Conservation (phyloP, 2,888 invertebrate species). For the Pseudococcus jackbeardsleyi region DNA sequence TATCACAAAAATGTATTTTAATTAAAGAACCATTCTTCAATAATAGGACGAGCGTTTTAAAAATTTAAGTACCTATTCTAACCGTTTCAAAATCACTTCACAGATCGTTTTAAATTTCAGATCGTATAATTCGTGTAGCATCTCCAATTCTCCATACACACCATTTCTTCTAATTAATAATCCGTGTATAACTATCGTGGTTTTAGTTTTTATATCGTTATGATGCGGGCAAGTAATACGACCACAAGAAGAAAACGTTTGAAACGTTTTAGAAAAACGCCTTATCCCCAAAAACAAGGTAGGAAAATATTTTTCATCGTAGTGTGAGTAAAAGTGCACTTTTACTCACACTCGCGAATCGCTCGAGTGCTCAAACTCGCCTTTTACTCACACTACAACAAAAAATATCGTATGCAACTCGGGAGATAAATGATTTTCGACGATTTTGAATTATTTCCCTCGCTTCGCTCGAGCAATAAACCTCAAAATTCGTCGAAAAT, state of each 20-base stretch:
- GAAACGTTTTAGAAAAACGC: conserved; percentile 60
- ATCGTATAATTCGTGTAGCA: conserved; percentile 21
- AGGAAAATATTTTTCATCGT: conserved; percentile 30
- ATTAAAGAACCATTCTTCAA: background rate
- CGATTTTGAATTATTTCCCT: too few species aligned
- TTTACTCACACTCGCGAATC: too few species aligned
- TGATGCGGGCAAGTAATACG: conserved; percentile 35
- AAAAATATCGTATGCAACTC: too few species aligned
- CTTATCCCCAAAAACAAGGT: conserved; percentile 60
- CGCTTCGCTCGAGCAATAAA: too few species aligned
- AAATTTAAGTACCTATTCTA: background rate
- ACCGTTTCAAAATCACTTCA: background rate
- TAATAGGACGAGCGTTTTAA: conserved; percentile 11
- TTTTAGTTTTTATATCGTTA: conserved; percentile 51
- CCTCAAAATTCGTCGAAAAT: too few species aligned
- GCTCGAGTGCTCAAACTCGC: too few species aligned
- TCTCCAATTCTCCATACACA: conserved; percentile 19
- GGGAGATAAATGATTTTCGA: too few species aligned
- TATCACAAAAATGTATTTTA: background rate
- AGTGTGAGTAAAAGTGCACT: too few species aligned
- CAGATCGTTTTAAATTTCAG: conserved; percentile 9
- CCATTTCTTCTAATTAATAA: conserved; percentile 32
- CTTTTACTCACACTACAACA: too few species aligned
- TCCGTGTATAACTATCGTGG: conserved; percentile 29
- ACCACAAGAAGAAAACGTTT: conserved; percentile 55